Conservation (phyloP, 1,140 invertebrate species). For the Nilaparvata lugens region DNA sequence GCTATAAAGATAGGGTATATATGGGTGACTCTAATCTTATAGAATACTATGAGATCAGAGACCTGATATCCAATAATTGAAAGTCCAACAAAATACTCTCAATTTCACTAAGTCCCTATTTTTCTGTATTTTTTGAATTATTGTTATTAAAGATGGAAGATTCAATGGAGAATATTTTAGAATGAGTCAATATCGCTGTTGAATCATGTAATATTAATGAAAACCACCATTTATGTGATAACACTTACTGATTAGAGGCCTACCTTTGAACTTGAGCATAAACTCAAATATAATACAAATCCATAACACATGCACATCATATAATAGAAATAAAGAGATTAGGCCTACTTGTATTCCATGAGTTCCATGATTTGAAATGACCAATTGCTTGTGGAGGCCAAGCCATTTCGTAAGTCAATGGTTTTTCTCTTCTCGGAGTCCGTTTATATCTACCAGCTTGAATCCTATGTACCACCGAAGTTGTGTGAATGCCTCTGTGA, state of each 20-base stretch:
- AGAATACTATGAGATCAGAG: too few relatives aligned
- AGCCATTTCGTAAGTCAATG: constrained; percentile 91
- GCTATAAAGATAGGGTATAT: too few relatives aligned
- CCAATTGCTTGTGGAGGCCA: constrained; percentile 75
- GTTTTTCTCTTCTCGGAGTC: constrained; percentile 60
- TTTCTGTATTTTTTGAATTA: not conserved
- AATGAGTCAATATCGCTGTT: too few relatives aligned
- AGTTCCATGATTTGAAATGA: constrained; percentile 84
- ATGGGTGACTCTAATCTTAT: too few relatives aligned
- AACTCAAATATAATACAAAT: too few relatives aligned
- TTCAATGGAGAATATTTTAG: too few relatives aligned
- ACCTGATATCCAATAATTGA: too few relatives aligned
- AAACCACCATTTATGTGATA: not conserved
- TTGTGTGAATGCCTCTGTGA: constrained; percentile 44
- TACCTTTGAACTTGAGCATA: too few relatives aligned
- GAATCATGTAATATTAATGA: too few relatives aligned
- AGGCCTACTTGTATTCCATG: constrained; percentile 90
- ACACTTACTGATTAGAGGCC: too few relatives aligned
- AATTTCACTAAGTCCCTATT: too few relatives aligned
- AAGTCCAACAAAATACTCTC: too few relatives aligned
- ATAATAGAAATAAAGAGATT: not conserved
- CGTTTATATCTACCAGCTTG: constrained; percentile 72
- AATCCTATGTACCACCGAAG: constrained; percentile 46
- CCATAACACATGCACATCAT: not conserved
- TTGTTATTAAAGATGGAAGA: not conserved